Evolutionary conservation across 2,113 vertebrate genomes (phyloP).

Genomic region (Apistogramma diplotaenia): DNA sequence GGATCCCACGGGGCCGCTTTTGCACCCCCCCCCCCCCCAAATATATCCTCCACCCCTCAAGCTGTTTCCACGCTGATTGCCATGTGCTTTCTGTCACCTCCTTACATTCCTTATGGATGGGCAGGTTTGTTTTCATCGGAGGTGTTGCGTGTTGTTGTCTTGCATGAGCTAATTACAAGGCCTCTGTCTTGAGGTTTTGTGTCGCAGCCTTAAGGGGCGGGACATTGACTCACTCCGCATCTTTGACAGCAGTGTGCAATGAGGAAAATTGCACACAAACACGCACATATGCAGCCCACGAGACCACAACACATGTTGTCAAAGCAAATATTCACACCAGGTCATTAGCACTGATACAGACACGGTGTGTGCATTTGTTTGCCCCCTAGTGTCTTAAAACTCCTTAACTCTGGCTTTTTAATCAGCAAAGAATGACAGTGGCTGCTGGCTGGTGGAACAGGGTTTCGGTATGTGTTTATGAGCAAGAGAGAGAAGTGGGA

Average conservation of each 20-base stretch:
- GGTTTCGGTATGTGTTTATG: conserved; percentile 47
- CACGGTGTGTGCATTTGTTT: neutral
- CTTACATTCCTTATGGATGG: neutral
- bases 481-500: conserved; percentile 23
- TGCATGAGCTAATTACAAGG: conserved; percentile 58
- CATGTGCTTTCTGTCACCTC: neutral
- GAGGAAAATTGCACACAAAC: conserved; percentile 47
- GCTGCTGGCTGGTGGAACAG: conserved; percentile 22
- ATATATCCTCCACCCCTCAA: neutral
- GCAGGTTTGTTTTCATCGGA: neutral
- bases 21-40: neutral
- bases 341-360: conserved; percentile 37
- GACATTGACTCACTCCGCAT: conserved; percentile 64
- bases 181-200: conserved; percentile 15
- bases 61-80: neutral
- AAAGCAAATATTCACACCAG: conserved; percentile 44
- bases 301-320: conserved; percentile 52
- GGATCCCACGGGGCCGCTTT: conserved; percentile 6
- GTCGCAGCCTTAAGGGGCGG: conserved; percentile 17
- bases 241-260: conserved; percentile 19
- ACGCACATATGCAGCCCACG: neutral
- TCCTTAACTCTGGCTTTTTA: conserved; percentile 26
- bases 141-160: conserved; percentile 20
- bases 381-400: conserved; percentile 19
- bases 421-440: conserved; percentile 21